These are phyloP conservation scores for Hippocampus barbouri DNA, from an alignment of 2,113 vertebrate genomes.

Conservation along the genomic window DNA sequence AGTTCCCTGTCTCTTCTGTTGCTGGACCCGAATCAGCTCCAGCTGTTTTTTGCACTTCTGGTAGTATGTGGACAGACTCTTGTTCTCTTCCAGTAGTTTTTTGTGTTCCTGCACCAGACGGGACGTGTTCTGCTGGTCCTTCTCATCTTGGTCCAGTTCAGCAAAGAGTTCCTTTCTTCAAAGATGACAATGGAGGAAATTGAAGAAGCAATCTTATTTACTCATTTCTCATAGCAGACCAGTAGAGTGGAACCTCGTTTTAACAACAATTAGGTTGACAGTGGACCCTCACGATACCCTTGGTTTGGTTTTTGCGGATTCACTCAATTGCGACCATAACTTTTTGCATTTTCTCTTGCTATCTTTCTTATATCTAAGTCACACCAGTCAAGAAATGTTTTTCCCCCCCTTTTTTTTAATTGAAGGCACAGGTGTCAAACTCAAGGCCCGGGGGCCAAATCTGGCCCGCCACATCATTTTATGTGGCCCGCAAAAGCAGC, in stretches of 20 bases:
- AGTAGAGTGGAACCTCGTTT: neutral
- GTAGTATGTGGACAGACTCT: slow-evolving; percentile 97
- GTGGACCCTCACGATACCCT: too few species aligned
- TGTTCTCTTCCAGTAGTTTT: slow-evolving; percentile 98
- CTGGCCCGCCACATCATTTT: too few species aligned
- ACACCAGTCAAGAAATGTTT: too few species aligned
- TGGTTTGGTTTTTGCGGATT: too few species aligned
- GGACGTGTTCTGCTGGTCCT: slow-evolving; percentile 99
- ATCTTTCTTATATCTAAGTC: too few species aligned
- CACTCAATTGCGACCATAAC: too few species aligned
- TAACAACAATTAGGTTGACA: neutral
- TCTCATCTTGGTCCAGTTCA: slow-evolving; percentile 99
- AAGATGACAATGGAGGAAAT: neutral
- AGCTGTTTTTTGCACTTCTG: slow-evolving; percentile 99
- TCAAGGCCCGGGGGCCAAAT: too few species aligned
- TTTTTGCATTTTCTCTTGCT: too few species aligned
- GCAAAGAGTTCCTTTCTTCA: slow-evolving; percentile 93
- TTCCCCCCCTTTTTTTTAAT: too few species aligned
- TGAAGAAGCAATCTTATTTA: neutral
- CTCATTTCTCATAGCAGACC: neutral
- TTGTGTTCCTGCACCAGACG: slow-evolving; percentile 99
- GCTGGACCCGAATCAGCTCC: slow-evolving; percentile 95
- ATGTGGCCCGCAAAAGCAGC: too few species aligned
- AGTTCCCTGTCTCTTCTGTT: slow-evolving; percentile 96
- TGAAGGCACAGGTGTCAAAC: too few species aligned